A percentile compares a stretch with the other conserved stretches of the same genome.
Evolutionary conservation across 2,888 invertebrate genomes (phyloP).

Genomic region (Lepidocyrtoides sp.): DNA sequence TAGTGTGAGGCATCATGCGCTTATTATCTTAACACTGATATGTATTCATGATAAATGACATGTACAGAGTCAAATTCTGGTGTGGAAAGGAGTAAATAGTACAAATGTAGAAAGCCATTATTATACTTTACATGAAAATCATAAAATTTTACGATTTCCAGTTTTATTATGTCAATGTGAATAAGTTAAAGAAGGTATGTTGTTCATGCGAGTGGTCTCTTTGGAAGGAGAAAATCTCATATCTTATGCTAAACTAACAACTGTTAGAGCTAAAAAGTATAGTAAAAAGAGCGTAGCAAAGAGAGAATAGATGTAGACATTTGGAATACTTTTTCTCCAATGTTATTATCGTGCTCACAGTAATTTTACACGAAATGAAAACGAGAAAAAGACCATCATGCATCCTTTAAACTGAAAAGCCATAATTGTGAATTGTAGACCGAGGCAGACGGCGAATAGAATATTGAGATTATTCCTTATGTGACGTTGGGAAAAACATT

Average conservation of each 20-base stretch:
- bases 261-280: too few relatives aligned
- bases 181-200: background rate
- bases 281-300: too few relatives aligned
- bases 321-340: too few relatives aligned
- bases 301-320: too few relatives aligned
- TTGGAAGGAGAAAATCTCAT: too few relatives aligned
- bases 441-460: conserved; percentile 65
- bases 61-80: too few relatives aligned
- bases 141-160: conserved; percentile 85
- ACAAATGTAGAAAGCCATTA: conserved; percentile 47
- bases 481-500: conserved; percentile 58
- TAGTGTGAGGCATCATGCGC: too few relatives aligned
- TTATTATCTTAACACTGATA: too few relatives aligned
- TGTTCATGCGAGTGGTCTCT: background rate
- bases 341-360: too few relatives aligned
- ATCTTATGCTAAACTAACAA: too few relatives aligned
- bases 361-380: conserved; percentile 34
- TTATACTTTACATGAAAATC: conserved; percentile 81
- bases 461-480: conserved; percentile 68
- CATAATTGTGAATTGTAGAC: conserved; percentile 42
- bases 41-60: too few relatives aligned
- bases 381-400: conserved; percentile 30
- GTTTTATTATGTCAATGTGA: conserved; percentile 81
- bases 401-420: conserved; percentile 55
- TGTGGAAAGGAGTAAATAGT: too few relatives aligned